Base-by-base conservation (phyloP, 2,797 vertebrate species). In the Atherinosoma microstoma region DNA sequence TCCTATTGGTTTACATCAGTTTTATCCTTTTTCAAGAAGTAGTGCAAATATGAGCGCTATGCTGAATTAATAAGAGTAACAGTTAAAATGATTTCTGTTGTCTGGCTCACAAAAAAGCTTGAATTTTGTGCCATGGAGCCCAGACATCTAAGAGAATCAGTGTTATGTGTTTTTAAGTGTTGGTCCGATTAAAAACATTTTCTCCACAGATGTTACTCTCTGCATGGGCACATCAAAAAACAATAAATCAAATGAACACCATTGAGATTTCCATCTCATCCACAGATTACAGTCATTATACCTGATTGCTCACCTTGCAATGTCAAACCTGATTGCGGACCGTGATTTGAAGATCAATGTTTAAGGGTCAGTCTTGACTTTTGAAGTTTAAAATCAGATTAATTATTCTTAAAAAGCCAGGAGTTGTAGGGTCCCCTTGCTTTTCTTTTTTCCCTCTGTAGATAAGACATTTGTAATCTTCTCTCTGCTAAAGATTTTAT, bases 251-350 rank as follows among this genome's bases (percentile, higher is more conserved):
- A 29, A 63, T 60, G 58, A 30, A 32, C n/a, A 6, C 45, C n/a
- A 56, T 61, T 58, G 29, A 67, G 64, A 70, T 70, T 69, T 40
- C n/a, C 58, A 12, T 54, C 56, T 57, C 49, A 24, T 64, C 35
- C 42, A 11, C 75, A 57, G 67, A 79, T 87, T 27, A 35, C 71
- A 29, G 53, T 80, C 69, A 60, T 60, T 29, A 63, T 62, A 64
- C 61, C 24, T 32, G 58, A 77, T 77, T 83, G 49, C 67, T 79
- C 47, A 49, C 68, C 56, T 67, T 64, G 24, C 72, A 76, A 63
- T 75, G 80, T 82, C 78, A 73, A 63, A 63, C 75, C 60, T 78
- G 80, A 83, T 69, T 65, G 51, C 58, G 64, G 76, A 34, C 11
- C 9, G 54, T 30, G 42, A 70, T 70, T 68, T 60, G 32, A 60